A percentile compares a stretch with the other conserved stretches of the same genome.
phyloP scores from a whole-genome alignment of 1,140 invertebrate genomes.

The Homalodisca vitripennis region DNA sequence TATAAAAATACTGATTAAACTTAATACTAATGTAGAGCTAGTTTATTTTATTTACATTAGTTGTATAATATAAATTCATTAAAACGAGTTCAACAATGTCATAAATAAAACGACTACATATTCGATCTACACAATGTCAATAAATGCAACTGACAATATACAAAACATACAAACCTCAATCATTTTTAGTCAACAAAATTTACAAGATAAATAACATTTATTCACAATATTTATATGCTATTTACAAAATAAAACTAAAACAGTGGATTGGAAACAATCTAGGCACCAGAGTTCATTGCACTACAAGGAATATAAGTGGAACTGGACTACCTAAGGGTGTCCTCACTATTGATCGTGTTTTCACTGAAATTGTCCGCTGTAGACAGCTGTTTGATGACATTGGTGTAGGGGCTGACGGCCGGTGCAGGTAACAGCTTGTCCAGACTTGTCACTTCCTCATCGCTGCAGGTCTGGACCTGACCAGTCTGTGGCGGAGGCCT shows the following conservation, averaged over 20 bases:
- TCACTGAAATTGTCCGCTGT: conserved; percentile 2
- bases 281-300: conserved; percentile 4
- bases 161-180: no score
- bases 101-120: no score
- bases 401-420: neutral
- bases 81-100: no score
- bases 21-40: no score
- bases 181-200: no score
- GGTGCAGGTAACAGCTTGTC: conserved; percentile 35
- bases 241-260: no score
- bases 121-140: no score
- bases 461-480: neutral
- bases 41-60: no score
- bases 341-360: conserved; percentile 2
- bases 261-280: no score
- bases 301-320: neutral
- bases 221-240: conserved; percentile 13
- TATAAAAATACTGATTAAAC: no score
- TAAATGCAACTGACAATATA: no score
- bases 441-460: conserved; percentile 36
- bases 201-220: neutral
- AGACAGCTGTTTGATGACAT: conserved; percentile 6
- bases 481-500: conserved; percentile 29
- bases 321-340: conserved; percentile 11
- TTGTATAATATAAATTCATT: no score